A percentile compares a stretch with the other conserved stretches of the same genome.
Conservation (phyloP, 2,113 vertebrate genomes). For the Clarias magur region DNA sequence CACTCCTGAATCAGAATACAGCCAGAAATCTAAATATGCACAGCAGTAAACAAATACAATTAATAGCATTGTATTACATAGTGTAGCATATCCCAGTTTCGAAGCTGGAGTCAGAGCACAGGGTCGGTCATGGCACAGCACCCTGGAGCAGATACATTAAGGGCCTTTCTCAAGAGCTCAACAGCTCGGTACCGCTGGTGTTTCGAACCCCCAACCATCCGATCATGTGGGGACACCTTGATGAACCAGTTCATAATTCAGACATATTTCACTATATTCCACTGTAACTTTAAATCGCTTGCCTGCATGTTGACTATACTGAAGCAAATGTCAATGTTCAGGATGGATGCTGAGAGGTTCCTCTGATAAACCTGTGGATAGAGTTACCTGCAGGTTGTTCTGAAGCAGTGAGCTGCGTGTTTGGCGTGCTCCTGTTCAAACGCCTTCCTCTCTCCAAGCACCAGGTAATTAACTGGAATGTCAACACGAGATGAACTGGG, state of each 20-base stretch:
- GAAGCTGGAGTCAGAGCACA: too few species aligned
- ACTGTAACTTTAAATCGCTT: background rate
- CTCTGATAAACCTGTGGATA: constrained; percentile 45
- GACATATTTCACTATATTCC: background rate
- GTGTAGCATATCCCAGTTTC: too few species aligned
- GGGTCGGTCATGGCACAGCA: too few species aligned
- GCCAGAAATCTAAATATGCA: background rate
- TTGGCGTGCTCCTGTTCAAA: constrained; percentile 44
- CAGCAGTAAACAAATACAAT: background rate
- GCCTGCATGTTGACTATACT: background rate
- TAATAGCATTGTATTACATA: background rate
- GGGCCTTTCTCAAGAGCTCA: too few species aligned
- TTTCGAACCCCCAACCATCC: too few species aligned
- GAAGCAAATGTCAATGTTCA: background rate
- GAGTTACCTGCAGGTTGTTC: constrained; percentile 45
- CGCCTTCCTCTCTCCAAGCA: constrained; percentile 51
- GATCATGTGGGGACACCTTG: background rate
- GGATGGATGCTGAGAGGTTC: constrained; percentile 46
- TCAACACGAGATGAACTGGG: constrained; percentile 63
- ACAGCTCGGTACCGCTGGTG: too few species aligned
- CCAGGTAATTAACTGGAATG: constrained; percentile 66
- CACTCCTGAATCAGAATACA: background rate
- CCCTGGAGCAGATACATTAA: too few species aligned
- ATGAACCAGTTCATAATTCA: background rate
- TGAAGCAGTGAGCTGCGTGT: constrained; percentile 45